Base-by-base conservation (phyloP, 2,888 invertebrate genomes). In the Meandrusa payeni region DNA sequence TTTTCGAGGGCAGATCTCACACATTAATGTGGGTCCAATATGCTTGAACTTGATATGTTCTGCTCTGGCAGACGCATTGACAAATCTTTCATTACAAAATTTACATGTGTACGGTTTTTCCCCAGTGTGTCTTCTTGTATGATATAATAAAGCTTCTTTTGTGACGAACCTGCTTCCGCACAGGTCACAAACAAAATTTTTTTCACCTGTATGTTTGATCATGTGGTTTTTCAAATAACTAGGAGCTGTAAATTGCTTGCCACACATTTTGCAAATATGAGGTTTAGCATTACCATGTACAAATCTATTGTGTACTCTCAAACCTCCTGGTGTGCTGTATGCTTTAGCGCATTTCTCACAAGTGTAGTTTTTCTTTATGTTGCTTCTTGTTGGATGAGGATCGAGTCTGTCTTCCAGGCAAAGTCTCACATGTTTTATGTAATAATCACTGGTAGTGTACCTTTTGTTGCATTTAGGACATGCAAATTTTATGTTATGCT, bases 31-130 rank as follows among this genome's bases (percentile, higher is more conserved):
- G 2, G 87, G 87, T 0, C 76, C 81, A 0, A 76, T 58, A 52
- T 86, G 86, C 55, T 79, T 86, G 26, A 72, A 79, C 41, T 82
- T 86, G 0, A 79, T 75, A 48, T 87, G 87, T 39, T 87, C 86
- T 2, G 82, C 81, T 43, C 86, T 69, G 1, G 81, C 74, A 0
- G 87, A 86, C 0, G 86, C 76, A 56, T 86, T 86, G 0, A 87
- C 82, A 61, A 86, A 87, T 46, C 56, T 73, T 38, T 85, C 81
- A 44, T 61, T 59, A 31, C 86, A 87, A 17, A 66, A 44, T 7
- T 76, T 70, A 47, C 86, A 87, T 6, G 65, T 64, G 19, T 81
- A 87, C 1, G 86, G 86, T 39, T 77, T 81, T 45, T 86, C 87
- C 0, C 87, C 87, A 0, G 85, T 86, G 46, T 87, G 87, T 13